Base-by-base conservation (phyloP, 2,113 vertebrate genomes). In the Paratilapia polleni region DNA sequence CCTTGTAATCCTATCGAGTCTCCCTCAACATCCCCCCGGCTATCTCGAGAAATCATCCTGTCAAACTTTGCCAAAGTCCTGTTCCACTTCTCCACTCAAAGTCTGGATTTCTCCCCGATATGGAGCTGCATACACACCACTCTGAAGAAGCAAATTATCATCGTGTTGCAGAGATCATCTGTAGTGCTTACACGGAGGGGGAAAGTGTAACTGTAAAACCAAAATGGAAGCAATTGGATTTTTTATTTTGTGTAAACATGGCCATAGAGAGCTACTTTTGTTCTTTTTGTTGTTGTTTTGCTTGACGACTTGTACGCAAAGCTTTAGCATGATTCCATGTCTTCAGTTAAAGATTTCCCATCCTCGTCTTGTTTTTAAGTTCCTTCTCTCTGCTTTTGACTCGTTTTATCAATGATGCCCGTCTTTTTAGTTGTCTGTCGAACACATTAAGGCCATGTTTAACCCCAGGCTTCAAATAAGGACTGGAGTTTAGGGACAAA, bases 1-100 rank as follows among this genome's bases (percentile, higher is more conserved):
- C 78, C 77, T 59, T 13, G 90, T 93, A 91, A 88, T 90, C 95
- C 93, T 81, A 87, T 63, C 5, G 0, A 6, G 28, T 61, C 38
- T 52, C 73, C 76, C 24, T 64, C 17, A 34, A 57, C 54, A 10
- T 41, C 38, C 66, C 70, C 57, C 38, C 74, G 82, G 66, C 80
- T 54, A 82, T 80, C 54, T 83, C 66, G 24, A 96, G 96, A 96
- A 96, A 95, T 93, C 91, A 93, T 94, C 93, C 94, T 83, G 77
- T 91, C 76, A 75, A 74, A 84, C 96, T 96, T 97, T 98, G 97
- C 98, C 98, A 99, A 99, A 99, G 97, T 95, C 95, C 94, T 93
- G 94, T 80, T 79, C 78, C 28, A 11, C 86, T 3, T 85, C 84
- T 75, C 76, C 54, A 26, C 22, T 64, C 84, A 80, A 84, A 85